Percentiles rank a stretch among this genome's conserved stretches.
These are phyloP conservation scores for Mus spretus DNA, from an alignment of 2,797 vertebrate species.

Conservation along the genomic window DNA sequence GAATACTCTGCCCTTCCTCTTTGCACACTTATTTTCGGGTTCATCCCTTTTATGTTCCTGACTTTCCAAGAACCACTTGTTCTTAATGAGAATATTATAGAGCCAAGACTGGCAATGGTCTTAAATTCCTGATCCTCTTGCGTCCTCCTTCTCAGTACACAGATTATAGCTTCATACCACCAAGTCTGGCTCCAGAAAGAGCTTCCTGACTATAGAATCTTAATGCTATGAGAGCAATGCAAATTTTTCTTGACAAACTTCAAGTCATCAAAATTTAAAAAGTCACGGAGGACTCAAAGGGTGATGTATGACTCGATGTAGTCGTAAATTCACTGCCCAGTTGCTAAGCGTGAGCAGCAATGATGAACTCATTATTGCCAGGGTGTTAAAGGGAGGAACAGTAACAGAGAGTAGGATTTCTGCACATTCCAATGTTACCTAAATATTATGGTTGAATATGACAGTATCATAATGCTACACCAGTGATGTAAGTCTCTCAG, in stretches of 20 bases:
- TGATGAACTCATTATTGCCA: neutral
- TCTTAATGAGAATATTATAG: neutral
- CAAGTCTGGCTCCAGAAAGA: neutral
- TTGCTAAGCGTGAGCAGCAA: neutral
- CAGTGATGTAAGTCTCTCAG: neutral
- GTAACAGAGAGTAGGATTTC: neutral
- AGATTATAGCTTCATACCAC: neutral
- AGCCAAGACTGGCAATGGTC: neutral
- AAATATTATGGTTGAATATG: slow-evolving; percentile 2
- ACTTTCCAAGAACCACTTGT: neutral
- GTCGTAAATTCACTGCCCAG: neutral
- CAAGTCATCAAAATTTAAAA: neutral
- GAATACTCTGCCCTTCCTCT: neutral
- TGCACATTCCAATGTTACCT: neutral
- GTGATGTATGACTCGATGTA: neutral
- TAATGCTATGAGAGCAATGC: neutral
- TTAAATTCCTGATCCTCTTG: neutral
- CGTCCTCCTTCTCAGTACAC: neutral
- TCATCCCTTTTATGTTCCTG: neutral
- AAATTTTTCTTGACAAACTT: neutral
- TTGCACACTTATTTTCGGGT: neutral
- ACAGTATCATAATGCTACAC: neutral
- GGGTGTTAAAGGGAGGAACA: neutral
- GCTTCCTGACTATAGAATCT: neutral
- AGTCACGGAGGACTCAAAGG: neutral